A percentile compares a stretch with the other conserved stretches of the same genome.
Evolutionary conservation across 2,797 vertebrate genomes (phyloP).

Genomic region (Enteromius thamalakanensis): DNA sequence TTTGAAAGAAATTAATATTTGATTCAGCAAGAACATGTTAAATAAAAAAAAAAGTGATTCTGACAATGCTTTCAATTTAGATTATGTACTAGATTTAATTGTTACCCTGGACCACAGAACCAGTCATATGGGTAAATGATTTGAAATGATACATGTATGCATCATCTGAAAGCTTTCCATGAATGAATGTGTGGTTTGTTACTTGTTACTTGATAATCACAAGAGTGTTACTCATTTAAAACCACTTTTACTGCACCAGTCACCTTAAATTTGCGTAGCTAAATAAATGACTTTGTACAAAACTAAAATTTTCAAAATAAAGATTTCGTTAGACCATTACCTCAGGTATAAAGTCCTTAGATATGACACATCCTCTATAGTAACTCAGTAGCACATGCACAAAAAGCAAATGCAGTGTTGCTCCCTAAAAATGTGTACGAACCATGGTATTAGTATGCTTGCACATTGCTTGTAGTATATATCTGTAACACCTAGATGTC

Average conservation of each 20-base stretch:
- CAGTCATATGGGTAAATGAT: too few species aligned
- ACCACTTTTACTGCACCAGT: background rate
- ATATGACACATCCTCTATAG: background rate
- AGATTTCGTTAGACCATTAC: background rate
- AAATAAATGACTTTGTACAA: too few species aligned
- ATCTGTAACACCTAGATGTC: slow-evolving; percentile 8
- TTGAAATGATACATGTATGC: too few species aligned
- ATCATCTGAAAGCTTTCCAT: too few species aligned
- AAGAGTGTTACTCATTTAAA: background rate
- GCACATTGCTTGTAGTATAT: slow-evolving; percentile 7
- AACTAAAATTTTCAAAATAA: background rate
- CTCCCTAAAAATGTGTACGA: background rate
- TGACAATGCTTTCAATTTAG: background rate
- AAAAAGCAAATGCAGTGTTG: too few species aligned
- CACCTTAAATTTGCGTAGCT: background rate
- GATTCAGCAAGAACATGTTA: too few species aligned
- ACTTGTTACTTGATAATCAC: too few species aligned
- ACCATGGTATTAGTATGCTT: background rate
- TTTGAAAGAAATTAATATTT: too few species aligned
- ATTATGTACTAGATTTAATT: background rate
- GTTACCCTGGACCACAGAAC: too few species aligned
- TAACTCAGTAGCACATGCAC: too few species aligned
- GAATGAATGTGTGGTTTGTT: too few species aligned
- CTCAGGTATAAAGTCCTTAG: background rate
- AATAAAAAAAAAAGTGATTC: too few species aligned